Evolutionary conservation across 2,888 invertebrate species (phyloP), one percentile per base, ranked within the genome.

Genomic region (Liodrosophila aerea): DNA sequence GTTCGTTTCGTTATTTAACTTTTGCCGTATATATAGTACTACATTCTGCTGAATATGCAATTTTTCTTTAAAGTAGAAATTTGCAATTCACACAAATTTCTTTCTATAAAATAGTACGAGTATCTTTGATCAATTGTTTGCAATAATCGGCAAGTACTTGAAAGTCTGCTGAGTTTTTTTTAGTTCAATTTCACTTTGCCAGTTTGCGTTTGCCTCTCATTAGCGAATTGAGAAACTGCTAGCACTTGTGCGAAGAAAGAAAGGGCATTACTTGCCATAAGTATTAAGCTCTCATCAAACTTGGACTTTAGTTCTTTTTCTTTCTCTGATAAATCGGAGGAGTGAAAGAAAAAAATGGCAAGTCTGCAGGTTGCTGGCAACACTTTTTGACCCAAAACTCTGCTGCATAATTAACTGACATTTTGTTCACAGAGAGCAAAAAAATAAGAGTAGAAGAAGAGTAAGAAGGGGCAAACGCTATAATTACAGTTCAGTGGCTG

Each of bases 401-500:
- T 44, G 22, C 16, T 58, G 56, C 74, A 73, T 71, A 77, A 81
- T 84, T 81, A 74, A 76, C 61, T 57, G 22, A 31, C 16, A 51
- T 54, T 51, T 57, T 40, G 2, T 54, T 46, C 34, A 41, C 27
- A 30, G 11, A 29, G 33, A 16, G 15, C 18, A 33, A 1, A n/a
- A 1, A 13, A 16, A 5, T 9, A 9, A 9, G 9, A 4, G 16
- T 9, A 16, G n/a, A n/a, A 2, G 13, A 7, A 7, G 39, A 7
- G 11, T 7, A 1, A 9, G 2, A 44, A 40, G 40, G 39, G 53
- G 58, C 65, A 73, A 67, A 64, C 43, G 73, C 36, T 47, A 61
- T 83, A 80, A 80, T 80, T 73, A 71, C 64, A 59, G 43, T 47
- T 73, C 56, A 65, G 49, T 73, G 36, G 59, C 49, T 40, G 50